Conservation (phyloP, 2,797 vertebrate genomes). For the Eospalax fontanierii region DNA sequence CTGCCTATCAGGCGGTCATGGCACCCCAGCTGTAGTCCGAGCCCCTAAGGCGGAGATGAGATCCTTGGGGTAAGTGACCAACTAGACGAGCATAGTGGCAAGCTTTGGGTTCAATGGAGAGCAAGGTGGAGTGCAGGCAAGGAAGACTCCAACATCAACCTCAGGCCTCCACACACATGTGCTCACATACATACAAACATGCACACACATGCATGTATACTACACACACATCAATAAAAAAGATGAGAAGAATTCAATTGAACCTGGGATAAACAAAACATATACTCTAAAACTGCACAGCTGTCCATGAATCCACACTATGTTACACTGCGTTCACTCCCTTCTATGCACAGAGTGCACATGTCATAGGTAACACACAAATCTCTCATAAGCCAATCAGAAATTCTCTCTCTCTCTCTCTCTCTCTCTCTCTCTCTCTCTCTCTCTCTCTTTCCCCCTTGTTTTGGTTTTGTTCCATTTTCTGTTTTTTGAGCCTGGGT, state of each 20-base stretch:
- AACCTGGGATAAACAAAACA: slow-evolving; percentile 38
- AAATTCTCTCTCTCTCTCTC: background rate
- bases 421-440: background rate
- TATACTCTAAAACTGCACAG: background rate
- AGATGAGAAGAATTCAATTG: slow-evolving; percentile 11
- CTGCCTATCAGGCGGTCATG: background rate
- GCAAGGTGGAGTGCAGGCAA: background rate
- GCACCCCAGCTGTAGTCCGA: too few species aligned
- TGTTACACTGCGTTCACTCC: background rate
- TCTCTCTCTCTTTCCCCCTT: background rate
- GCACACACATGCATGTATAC: background rate
- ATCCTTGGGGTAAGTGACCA: background rate
- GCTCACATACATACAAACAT: background rate
- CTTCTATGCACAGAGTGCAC: background rate
- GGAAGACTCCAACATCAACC: background rate
- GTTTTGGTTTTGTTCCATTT: background rate
- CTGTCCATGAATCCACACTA: background rate
- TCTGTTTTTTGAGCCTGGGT: background rate
- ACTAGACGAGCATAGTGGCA: background rate
- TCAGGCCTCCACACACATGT: background rate
- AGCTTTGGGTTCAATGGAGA: background rate
- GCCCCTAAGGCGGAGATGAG: background rate
- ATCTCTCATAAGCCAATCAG: background rate
- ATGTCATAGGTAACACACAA: background rate
- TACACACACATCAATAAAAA: background rate